A percentile compares a stretch with the other conserved stretches of the same genome.
Evolutionary conservation across 2,797 vertebrate species (phyloP).

Genomic region (Hydrophis major): DNA sequence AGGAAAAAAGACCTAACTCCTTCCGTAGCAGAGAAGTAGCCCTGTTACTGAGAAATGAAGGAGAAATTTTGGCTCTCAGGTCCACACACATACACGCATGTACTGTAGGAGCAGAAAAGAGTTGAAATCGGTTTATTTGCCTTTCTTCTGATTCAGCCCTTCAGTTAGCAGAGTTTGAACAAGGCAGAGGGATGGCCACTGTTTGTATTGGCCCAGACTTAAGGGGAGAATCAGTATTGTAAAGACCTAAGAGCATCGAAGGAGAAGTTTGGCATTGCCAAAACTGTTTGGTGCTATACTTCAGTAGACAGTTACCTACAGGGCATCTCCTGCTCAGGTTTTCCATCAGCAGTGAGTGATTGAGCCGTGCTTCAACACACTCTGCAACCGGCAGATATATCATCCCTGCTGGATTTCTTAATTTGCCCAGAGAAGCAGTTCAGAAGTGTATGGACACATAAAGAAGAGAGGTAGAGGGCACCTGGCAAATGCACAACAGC

Average conservation of each 20-base stretch:
- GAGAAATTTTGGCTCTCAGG: background rate
- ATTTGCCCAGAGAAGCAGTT: background rate
- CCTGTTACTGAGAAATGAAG: background rate
- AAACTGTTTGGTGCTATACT: conserved; percentile 42
- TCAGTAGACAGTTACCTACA: conserved; percentile 30
- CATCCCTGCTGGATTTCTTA: background rate
- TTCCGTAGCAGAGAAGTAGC: background rate
- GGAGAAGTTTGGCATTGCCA: conserved; percentile 48
- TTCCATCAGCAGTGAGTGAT: background rate
- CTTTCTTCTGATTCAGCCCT: background rate
- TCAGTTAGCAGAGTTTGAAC: background rate
- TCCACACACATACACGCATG: too few species aligned
- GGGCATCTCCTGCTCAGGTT: conserved; percentile 18
- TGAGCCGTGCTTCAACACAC: conserved; percentile 42
- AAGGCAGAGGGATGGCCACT: background rate
- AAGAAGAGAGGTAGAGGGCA: background rate
- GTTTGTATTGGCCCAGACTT: background rate
- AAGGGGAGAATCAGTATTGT: background rate
- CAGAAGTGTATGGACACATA: background rate
- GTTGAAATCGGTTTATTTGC: too few species aligned
- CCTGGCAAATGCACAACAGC: background rate
- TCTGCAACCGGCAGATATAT: background rate
- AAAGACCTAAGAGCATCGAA: conserved; percentile 52
- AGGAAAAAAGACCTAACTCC: background rate
- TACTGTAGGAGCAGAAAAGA: background rate